Base-by-base conservation (phyloP, 2,888 invertebrate species). In the Carterocephalus palaemon region DNA sequence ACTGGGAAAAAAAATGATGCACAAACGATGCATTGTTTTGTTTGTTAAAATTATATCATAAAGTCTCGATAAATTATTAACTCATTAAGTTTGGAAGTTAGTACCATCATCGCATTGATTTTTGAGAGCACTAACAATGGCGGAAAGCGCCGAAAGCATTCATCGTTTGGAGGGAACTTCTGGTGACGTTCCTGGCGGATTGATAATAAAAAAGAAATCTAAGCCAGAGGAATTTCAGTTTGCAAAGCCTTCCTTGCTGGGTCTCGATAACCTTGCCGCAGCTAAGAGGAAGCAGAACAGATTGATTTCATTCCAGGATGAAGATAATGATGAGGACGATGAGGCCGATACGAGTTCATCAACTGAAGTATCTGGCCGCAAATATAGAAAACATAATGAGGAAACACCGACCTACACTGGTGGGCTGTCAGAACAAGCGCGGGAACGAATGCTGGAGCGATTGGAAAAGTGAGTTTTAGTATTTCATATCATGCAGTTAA, bases 371-470 rank as follows among this genome's bases (percentile, higher is more conserved):
- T 77, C 74, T 52, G 80, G 75, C 49, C 88, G 94, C 32, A 92
- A 94, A 70, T 95, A 97, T 64, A 90, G 98, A 33, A 88, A 90
- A 34, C 89, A 92, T 6, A 90, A 92, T 59, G 93, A 93, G 61
- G 98, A 98, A 81, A 98, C 98, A 0, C 98, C 98, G 0, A 95
- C 97, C 0, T 92, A 98, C 65, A 96, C 97, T 0, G 98, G 97
- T 2, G 98, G 98, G 3, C 93, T 98, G 12, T 94, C 94, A 16
- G 90, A 91, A 45, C 91, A 92, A 67, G 95, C 94, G 0, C 88
- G 92, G 45, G 91, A 92, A 59, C 89, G 94, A 31, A 87, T 95
- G 64, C 76, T 92, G 19, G 91, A 93, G 62, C 87, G 93, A 50
- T 81, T 91, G 31, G 83, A 89, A 51, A 86, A 80, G 66, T 89